Percentiles rank a stretch among this genome's conserved stretches.
Evolutionary conservation across 2,113 vertebrate species (phyloP).

Genomic region (Neotoma lepida): DNA sequence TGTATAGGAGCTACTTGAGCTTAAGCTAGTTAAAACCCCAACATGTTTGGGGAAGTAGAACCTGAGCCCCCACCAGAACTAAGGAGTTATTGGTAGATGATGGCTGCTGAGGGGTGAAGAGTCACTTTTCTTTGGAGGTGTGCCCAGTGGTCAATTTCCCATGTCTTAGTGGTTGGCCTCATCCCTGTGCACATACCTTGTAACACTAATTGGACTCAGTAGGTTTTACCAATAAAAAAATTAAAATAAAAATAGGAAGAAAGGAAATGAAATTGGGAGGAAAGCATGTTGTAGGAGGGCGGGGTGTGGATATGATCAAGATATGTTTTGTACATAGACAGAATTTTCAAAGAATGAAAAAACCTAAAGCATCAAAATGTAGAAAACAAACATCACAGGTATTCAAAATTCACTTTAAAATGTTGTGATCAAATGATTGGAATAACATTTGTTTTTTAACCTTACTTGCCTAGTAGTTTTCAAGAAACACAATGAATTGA

Average conservation of each 20-base stretch:
- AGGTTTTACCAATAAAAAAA: background rate
- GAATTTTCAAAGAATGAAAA: background rate
- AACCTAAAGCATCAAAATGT: background rate
- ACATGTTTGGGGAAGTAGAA: background rate
- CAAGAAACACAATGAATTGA: background rate
- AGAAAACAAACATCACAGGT: background rate
- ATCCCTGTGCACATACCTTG: too few relatives aligned
- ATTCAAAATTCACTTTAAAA: background rate
- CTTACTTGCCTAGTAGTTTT: background rate
- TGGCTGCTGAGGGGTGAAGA: background rate
- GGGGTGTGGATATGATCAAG: background rate
- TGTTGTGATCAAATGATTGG: background rate
- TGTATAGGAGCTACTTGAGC: background rate
- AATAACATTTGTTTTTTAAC: background rate
- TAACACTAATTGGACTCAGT: background rate
- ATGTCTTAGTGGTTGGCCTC: background rate
- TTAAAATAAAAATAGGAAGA: background rate
- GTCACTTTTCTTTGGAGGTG: background rate
- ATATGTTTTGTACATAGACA: background rate
- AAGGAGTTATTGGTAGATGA: background rate
- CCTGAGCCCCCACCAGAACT: too few relatives aligned
- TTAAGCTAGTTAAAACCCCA: background rate
- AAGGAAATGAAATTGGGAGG: background rate
- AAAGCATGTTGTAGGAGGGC: background rate
- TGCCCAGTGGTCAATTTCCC: background rate